These are phyloP conservation scores for Drosophila greeni DNA, from an alignment of 2,888 invertebrate species.

Conservation along the genomic window DNA sequence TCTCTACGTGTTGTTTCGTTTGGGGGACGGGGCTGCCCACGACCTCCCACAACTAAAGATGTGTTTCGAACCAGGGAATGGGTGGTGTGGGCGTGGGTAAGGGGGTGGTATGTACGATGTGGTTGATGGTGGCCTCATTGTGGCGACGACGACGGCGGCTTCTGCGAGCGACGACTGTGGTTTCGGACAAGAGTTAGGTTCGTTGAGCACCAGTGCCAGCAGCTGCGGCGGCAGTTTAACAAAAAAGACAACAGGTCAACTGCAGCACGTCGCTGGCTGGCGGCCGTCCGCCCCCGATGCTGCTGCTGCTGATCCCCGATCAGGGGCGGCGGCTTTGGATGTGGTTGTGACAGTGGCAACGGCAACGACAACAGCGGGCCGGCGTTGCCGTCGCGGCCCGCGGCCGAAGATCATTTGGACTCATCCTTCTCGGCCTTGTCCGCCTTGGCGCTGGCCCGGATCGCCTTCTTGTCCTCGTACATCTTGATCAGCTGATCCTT, in stretches of 20 bases:
- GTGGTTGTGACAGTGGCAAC: conserved; percentile 22
- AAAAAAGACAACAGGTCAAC: conserved; percentile 57
- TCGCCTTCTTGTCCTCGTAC: conserved; percentile 80
- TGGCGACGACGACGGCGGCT: conserved; percentile 4
- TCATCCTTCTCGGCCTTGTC: conserved; percentile 54
- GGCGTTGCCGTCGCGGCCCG: conserved; percentile 20
- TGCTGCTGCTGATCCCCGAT: conserved; percentile 12
- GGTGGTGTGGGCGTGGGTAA: neutral
- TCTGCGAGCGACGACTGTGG: conserved; percentile 29
- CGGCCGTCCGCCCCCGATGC: conserved; percentile 12
- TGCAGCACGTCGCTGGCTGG: conserved; percentile 24
- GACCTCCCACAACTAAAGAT: conserved; percentile 10
- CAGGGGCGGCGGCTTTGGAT: conserved; percentile 1
- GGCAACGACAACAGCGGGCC: conserved; percentile 28
- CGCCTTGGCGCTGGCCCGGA: conserved; percentile 66
- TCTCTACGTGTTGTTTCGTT: conserved; percentile 3
- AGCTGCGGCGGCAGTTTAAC: conserved; percentile 50
- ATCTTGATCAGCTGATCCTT: conserved; percentile 83
- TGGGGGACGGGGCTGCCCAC: neutral
- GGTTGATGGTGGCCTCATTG: conserved; percentile 1
- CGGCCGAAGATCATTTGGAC: conserved; percentile 54
- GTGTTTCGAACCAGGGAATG: conserved; percentile 7
- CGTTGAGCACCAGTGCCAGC: conserved; percentile 34
- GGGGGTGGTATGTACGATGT: conserved; percentile 1
- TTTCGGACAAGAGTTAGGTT: conserved; percentile 34